Conservation (phyloP, 2,888 invertebrate genomes). For the Catocala fraxini region DNA sequence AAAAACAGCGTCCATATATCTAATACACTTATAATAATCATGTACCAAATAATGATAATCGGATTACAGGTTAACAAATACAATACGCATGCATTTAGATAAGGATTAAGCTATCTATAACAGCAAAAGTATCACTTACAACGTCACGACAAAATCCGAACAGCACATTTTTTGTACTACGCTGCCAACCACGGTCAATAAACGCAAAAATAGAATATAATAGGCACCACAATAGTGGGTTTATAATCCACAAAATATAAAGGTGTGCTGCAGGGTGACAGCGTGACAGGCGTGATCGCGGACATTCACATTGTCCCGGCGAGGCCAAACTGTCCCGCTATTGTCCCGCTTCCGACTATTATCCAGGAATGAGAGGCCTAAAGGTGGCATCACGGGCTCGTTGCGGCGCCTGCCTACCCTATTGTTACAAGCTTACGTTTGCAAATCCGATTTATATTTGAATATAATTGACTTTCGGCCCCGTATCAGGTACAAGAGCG, state of each 20-base stretch:
- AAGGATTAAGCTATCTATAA: constrained; percentile 9
- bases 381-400: constrained; percentile 55
- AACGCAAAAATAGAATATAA: constrained; percentile 44
- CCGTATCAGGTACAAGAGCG: constrained; percentile 79
- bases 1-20: too few relatives aligned
- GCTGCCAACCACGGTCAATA: constrained; percentile 31
- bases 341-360: constrained; percentile 63
- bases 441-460: constrained; percentile 88
- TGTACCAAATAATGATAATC: too few relatives aligned
- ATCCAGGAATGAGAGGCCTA: constrained; percentile 58
- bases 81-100: not conserved
- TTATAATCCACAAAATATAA: constrained; percentile 67
- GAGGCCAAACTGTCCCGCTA: constrained; percentile 51
- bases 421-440: constrained; percentile 84
- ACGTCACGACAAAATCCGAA: constrained; percentile 7
- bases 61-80: too few relatives aligned
- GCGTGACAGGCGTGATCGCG: constrained; percentile 59
- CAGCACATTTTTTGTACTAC: constrained; percentile 9
- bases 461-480: constrained; percentile 87
- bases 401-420: constrained; percentile 73
- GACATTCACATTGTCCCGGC: constrained; percentile 51
- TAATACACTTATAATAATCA: too few relatives aligned
- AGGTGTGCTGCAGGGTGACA: constrained; percentile 55
- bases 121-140: constrained; percentile 36
- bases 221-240: constrained; percentile 62